Base-by-base conservation (phyloP, 2,888 invertebrate species). In the Idaea aversata region DNA sequence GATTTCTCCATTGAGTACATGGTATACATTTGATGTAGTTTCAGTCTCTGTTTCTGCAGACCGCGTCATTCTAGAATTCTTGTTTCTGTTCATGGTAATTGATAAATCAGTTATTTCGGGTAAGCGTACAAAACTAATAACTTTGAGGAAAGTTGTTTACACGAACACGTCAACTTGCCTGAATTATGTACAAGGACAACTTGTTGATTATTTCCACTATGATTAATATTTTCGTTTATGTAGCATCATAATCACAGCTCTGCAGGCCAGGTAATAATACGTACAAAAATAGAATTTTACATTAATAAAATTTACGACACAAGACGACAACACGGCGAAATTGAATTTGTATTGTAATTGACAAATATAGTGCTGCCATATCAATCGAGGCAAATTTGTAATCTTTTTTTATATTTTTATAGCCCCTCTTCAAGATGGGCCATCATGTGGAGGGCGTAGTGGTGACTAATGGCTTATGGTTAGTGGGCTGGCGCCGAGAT, bases 51-150 rank as follows among this genome's bases (percentile, higher is more conserved):
- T 75, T 70, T 87, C 85, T 38, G 81, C 73, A 70, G 78, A 74
- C 72, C 83, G 83, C 77, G 77, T 71, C 86, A 86, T 89, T 83
- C 84, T 92, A 80, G 79, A 82, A 81, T 79, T 86, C 86, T 92
- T 92, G 82, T 84, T 87, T 88, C 93, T 89, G 88, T 91, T 91
- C 91, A 93, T 90, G 77, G 78, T 72, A 72, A 73, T 70, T 69
- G 69, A 65, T 67, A 65, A 5, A 47, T 57, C 59, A 67, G 64
- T 68, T 64, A 70, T 47, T 47, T 47, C 47, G 47, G 47, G 47
- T 47, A 47, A 7, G 13, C 47, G 47, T 10, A 47, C 7, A 47
- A 47, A 47, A 25, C 25, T 25, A 25, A 47, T 7, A 47, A 47
- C 47, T 47, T 47, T 36, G 6, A 10, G 47, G 5, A 47, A 10